A percentile compares a stretch with the other conserved stretches of the same genome.
phyloP scores from a whole-genome alignment of 2,888 invertebrate genomes.

The Ochropleura plecta region DNA sequence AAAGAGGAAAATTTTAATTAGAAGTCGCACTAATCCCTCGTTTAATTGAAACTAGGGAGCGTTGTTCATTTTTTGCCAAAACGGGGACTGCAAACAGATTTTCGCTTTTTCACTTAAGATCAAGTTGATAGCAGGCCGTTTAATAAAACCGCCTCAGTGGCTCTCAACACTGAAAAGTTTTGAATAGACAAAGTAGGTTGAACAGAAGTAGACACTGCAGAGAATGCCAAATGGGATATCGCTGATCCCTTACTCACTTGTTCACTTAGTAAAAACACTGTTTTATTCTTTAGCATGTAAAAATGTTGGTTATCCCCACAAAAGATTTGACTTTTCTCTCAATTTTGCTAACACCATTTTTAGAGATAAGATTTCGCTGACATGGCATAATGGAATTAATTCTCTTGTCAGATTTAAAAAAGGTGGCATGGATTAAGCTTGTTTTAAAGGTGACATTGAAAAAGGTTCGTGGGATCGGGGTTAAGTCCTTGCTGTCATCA shows the following conservation, averaged over 20 bases:
- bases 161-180: constrained; percentile 74
- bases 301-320: constrained; percentile 11
- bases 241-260: constrained; percentile 24
- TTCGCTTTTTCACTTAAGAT: constrained; percentile 68
- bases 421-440: constrained; percentile 30
- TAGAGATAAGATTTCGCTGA: constrained; percentile 41
- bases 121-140: constrained; percentile 67
- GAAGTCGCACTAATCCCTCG: neutral
- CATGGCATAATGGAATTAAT: constrained; percentile 48
- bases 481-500: constrained; percentile 40
- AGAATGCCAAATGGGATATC: constrained; percentile 72
- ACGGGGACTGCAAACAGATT: constrained; percentile 52
- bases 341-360: constrained; percentile 34
- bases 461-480: constrained; percentile 40
- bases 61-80: constrained; percentile 31
- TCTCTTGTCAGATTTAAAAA: constrained; percentile 50
- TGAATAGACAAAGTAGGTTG: constrained; percentile 74
- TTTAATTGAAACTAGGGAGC: constrained; percentile 30
- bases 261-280: constrained; percentile 34
- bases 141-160: constrained; percentile 73
- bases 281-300: constrained; percentile 17
- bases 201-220: constrained; percentile 63
- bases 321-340: constrained; percentile 27
- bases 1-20: neutral
- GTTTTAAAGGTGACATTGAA: constrained; percentile 35